Conservation (phyloP, 2,888 invertebrate genomes). For the Orchestes rusci region DNA sequence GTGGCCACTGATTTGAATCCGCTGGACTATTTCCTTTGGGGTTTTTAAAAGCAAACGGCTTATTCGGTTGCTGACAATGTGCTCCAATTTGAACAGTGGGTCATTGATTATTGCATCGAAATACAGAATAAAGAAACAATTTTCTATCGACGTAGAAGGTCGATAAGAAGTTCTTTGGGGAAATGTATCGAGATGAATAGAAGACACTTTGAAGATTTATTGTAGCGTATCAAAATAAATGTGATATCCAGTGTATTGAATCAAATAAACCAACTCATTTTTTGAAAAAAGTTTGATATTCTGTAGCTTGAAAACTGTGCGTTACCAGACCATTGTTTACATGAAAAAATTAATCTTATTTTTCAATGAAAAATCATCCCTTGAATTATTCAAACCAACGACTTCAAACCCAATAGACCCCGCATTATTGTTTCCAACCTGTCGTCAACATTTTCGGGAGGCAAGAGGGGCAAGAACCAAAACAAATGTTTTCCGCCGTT, state of each 20-base stretch:
- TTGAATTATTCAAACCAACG: too few species aligned
- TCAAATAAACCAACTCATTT: not conserved
- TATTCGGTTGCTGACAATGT: constrained; percentile 5
- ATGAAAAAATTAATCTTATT: too few species aligned
- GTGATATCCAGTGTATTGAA: not conserved
- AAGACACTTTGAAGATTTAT: constrained; percentile 3
- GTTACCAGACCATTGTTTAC: too few species aligned
- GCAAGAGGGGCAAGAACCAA: too few species aligned
- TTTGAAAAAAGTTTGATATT: too few species aligned
- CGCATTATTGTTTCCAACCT: too few species aligned
- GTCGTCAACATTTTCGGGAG: too few species aligned
- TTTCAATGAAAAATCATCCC: too few species aligned
- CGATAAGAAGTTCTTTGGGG: constrained; percentile 4
- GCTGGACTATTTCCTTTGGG: constrained; percentile 2
- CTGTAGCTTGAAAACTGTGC: too few species aligned
- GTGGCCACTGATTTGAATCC: constrained; percentile 5
- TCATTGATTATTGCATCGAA: constrained; percentile 5
- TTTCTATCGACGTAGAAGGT: constrained; percentile 6
- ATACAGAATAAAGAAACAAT: constrained; percentile 3
- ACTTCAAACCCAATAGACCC: too few species aligned
- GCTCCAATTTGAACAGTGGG: not conserved
- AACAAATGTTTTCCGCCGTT: too few species aligned
- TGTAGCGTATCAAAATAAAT: not conserved
- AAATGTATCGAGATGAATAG: constrained; percentile 7
- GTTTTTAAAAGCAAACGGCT: not conserved